Base-by-base conservation (phyloP, 2,888 invertebrate species). In the Eilema sororculum region DNA sequence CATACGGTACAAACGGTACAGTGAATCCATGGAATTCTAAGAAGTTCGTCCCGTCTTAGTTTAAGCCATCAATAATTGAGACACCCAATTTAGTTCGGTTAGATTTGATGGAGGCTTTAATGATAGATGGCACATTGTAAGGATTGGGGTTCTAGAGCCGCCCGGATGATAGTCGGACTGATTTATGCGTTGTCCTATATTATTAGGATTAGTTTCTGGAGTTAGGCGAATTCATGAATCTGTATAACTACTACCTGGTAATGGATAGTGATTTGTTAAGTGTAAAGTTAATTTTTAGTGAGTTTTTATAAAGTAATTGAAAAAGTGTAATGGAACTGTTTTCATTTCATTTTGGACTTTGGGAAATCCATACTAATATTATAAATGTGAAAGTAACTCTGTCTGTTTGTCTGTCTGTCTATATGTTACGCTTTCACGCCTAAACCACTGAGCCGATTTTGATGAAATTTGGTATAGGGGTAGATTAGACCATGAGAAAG, bases 121-220 rank as follows among this genome's bases (percentile, higher is more conserved):
- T 79, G 84, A 78, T 74, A 72, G 70, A 76, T 76, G 68, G 71
- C 68, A 59, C 60, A 67, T 24, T 69, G 72, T 52, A 33, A 68
- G 80, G 83, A 82, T 80, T 80, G 78, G 76, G 69, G 72, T 72
- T 70, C 65, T 13, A 68, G 72, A 82, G 80, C 81, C 81, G 60
- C 62, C 58, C 63, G 52, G 81, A 76, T 80, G 78, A 76, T 74
- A 72, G 71, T 65, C 63, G 25, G 65, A 69, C 70, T 74, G 78
- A 82, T 80, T 80, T 78, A 82, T 82, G 67, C 37, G 67, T 56
- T 58, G 60, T 57, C 57, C 72, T 65, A 25, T 60, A 59, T 73
- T 77, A 76, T 62, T 70, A 70, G 68, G 73, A 69, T 69, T 65
- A 65, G 28, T 25, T 33, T 33, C 59, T 33, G 16, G 46, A 20